A percentile compares a stretch with the other conserved stretches of the same genome.
Conservation (phyloP, 2,797 vertebrate genomes). For the Coranthus polyacanthus region DNA sequence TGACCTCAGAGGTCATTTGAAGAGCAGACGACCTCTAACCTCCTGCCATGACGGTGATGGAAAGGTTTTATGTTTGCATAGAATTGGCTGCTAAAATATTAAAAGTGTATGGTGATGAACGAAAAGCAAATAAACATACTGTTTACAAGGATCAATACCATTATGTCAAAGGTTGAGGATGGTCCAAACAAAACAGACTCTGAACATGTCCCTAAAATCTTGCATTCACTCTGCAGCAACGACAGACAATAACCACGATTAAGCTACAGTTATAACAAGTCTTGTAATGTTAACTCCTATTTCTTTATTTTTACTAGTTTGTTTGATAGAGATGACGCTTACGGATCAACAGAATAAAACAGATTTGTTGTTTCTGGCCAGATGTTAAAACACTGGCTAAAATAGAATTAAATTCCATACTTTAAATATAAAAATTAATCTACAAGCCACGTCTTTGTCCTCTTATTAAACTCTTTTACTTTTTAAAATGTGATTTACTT, state of each 20-base stretch:
- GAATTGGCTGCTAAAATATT: slow-evolving; percentile 48
- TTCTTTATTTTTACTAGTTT: too few species aligned
- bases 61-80: slow-evolving; percentile 54
- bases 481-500: too few species aligned
- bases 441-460: too few species aligned
- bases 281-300: neutral
- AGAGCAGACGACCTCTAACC: slow-evolving; percentile 73
- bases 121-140: slow-evolving; percentile 43
- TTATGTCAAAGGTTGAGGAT: neutral
- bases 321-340: too few species aligned
- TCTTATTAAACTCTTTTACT: too few species aligned
- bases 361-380: too few species aligned
- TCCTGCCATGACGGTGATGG: slow-evolving; percentile 48
- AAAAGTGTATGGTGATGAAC: slow-evolving; percentile 28
- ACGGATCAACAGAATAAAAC: too few species aligned
- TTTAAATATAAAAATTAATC: too few species aligned
- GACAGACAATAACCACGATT: neutral
- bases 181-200: neutral
- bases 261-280: slow-evolving; percentile 15
- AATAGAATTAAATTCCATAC: too few species aligned
- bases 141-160: slow-evolving; percentile 20
- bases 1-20: slow-evolving; percentile 63
- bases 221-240: too few species aligned
- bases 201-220: too few species aligned
- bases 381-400: too few species aligned